Conservation (phyloP, 1,140 invertebrate genomes). For the Drosophila sucinea region DNA sequence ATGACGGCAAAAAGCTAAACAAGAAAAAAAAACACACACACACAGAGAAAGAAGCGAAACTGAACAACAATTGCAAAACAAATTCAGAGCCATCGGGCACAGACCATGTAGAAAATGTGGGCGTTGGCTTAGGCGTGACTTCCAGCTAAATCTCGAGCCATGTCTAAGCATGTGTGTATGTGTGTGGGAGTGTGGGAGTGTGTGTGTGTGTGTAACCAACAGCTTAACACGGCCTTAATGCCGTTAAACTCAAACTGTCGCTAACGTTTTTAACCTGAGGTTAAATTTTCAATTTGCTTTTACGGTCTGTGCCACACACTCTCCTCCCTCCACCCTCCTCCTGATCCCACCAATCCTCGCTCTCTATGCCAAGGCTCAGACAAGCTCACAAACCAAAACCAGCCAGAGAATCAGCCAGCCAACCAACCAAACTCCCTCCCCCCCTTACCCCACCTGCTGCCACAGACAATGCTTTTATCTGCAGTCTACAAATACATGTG, state of each 20-base stretch:
- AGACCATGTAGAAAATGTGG: constrained; percentile 43
- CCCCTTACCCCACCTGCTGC: background rate
- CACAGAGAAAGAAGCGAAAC: constrained; percentile 12
- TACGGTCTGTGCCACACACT: constrained; percentile 34
- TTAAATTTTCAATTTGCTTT: constrained; percentile 81
- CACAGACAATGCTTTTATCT: constrained; percentile 57
- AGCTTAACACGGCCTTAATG: constrained; percentile 78
- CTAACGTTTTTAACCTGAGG: constrained; percentile 80
- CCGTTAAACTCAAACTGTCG: constrained; percentile 79
- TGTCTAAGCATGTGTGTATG: constrained; percentile 34
- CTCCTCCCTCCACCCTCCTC: background rate
- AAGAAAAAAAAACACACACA: background rate
- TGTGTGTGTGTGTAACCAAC: constrained; percentile 62
- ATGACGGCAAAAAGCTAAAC: constrained; percentile 44
- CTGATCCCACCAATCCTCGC: background rate
- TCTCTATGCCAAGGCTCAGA: constrained; percentile 38
- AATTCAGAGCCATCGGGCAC: constrained; percentile 51
- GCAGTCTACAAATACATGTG: constrained; percentile 18
- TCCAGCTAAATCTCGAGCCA: constrained; percentile 36
- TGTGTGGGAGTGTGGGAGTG: constrained; percentile 20
- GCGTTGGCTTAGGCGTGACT: constrained; percentile 53
- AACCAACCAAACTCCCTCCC: constrained; percentile 21
- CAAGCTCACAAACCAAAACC: constrained; percentile 36
- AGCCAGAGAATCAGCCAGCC: constrained; percentile 16
- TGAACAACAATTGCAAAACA: constrained; percentile 64